Evolutionary conservation across 2,888 invertebrate genomes (phyloP), one percentile per base, ranked within the genome.

Genomic region (Magallana nippona): DNA sequence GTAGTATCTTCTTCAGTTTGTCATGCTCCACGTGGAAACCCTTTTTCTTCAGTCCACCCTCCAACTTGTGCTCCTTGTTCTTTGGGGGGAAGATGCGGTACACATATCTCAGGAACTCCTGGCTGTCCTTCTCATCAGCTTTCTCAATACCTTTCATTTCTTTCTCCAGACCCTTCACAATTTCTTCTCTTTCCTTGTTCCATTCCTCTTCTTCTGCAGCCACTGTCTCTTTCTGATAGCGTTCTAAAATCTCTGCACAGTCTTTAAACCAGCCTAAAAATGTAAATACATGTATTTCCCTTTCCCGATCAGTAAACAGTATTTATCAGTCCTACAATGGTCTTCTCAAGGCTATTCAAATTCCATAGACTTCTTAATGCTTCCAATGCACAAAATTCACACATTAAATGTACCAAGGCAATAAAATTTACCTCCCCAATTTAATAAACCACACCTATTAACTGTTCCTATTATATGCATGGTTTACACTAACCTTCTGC

Each of bases 211-310:
- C 88, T 77, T 90, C 88, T 15, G 82, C 84, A 32, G 55, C 55
- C 10, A 88, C 78, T 15, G 83, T 81, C 77, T 91, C 89, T 78
- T 85, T 55, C 79, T 91, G 90, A 82, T 89, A 90, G 3, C 84
- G 79, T 10, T 81, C 83, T 2, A 90, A 44, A 11, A 86, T 83
- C 55, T 83, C 82, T 5, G 84, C 83, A 56, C 89, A 88, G 19
- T 86, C 86, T 57, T 86, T 83, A 83, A 86, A 90, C 90, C 90
- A 90, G 32, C 88, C 90, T 90, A 84, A 19, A 82, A 85, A 27
- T 27, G 32, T 11, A 2, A 13, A 44, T 22, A 78, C 17, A n/a
- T 5, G n/a, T 17, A n/a, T 13, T 1, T 19, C n/a, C 22, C n/a
- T 22, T 11, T n/a, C 10, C 56, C 22, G 11, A 10, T 44, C 8